Conservation (phyloP, 1,140 invertebrate species). For the Spodoptera frugiperda region DNA sequence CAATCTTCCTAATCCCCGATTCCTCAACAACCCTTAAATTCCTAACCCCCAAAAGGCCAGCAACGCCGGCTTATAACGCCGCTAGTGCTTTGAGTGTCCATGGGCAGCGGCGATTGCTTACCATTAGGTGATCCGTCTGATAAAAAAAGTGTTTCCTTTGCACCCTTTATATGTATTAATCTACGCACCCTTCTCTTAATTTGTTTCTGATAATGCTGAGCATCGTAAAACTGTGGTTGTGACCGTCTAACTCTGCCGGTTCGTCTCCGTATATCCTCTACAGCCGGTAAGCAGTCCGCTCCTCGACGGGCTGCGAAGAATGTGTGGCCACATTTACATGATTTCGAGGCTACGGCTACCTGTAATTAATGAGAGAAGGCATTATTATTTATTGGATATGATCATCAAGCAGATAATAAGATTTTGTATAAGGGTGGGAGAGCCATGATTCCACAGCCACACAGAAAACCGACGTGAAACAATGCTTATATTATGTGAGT, state of each 20-base stretch:
- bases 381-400: neutral
- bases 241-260: slow-evolving; percentile 92
- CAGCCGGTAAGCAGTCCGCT: slow-evolving; percentile 74
- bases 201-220: slow-evolving; percentile 89
- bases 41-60: too few relatives aligned
- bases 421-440: too few relatives aligned
- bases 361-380: slow-evolving; percentile 63
- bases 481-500: too few relatives aligned
- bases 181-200: slow-evolving; percentile 69
- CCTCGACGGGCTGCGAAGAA: slow-evolving; percentile 91
- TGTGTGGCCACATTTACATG: slow-evolving; percentile 92
- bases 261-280: slow-evolving; percentile 86
- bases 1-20: too few relatives aligned
- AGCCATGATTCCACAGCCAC: too few relatives aligned
- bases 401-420: neutral
- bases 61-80: too few relatives aligned
- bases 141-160: neutral
- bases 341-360: slow-evolving; percentile 93
- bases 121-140: too few relatives aligned
- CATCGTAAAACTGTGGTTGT: slow-evolving; percentile 94
- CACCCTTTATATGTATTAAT: too few relatives aligned
- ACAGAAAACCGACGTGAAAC: too few relatives aligned
- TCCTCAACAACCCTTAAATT: too few relatives aligned
- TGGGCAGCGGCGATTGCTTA: too few relatives aligned
- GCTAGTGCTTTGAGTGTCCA: too few relatives aligned